phyloP scores from a whole-genome alignment of 2,113 vertebrate genomes.

The Zosterops borbonicus region DNA sequence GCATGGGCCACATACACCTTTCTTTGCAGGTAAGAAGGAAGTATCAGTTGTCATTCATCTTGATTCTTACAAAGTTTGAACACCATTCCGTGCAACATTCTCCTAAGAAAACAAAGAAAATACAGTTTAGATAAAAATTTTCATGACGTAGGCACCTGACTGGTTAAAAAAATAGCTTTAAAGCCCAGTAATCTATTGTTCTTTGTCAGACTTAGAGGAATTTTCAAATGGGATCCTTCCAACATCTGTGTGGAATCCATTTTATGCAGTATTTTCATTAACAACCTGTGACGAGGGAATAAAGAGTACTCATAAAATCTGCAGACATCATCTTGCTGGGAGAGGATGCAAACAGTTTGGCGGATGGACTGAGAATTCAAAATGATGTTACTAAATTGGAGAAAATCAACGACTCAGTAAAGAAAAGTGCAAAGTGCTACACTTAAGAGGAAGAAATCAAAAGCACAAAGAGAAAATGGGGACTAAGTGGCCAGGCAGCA shows the following conservation, averaged over 20 bases:
- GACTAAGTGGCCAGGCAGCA: slow-evolving; percentile 17
- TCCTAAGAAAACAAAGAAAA: slow-evolving; percentile 12
- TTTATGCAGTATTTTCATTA: slow-evolving; percentile 67
- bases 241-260: slow-evolving; percentile 57
- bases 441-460: slow-evolving; percentile 55
- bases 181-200: neutral
- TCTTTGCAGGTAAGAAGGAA: neutral
- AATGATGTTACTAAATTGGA: slow-evolving; percentile 60
- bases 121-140: neutral
- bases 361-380: slow-evolving; percentile 59
- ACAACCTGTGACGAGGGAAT: slow-evolving; percentile 66
- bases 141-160: neutral
- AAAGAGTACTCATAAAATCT: slow-evolving; percentile 66
- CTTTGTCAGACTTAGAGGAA: neutral
- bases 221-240: neutral
- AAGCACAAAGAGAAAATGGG: slow-evolving; percentile 43
- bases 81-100: neutral
- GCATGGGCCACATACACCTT: neutral
- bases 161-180: slow-evolving; percentile 5
- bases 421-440: slow-evolving; percentile 57
- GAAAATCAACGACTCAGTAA: slow-evolving; percentile 59
- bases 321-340: slow-evolving; percentile 64
- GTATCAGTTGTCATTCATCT: neutral
- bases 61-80: neutral
- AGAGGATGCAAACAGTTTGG: slow-evolving; percentile 67